Evolutionary conservation across 2,888 invertebrate species (phyloP).

Genomic region (Lutraria lutraria): DNA sequence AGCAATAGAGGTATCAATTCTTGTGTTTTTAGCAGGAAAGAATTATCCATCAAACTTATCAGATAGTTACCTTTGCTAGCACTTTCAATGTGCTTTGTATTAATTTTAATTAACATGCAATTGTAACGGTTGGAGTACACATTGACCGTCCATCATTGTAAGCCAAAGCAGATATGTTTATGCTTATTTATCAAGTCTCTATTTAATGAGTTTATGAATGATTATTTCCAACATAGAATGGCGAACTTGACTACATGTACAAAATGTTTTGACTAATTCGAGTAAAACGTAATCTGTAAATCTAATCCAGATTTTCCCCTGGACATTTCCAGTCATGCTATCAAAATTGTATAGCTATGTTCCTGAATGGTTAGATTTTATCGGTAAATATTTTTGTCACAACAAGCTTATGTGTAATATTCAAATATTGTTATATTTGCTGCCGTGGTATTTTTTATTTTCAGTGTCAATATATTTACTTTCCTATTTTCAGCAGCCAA

Average conservation of each 20-base stretch:
- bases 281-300: too few species aligned
- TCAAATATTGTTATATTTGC: not conserved
- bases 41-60: not conserved
- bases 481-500: conserved; percentile 80
- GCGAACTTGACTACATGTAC: too few species aligned
- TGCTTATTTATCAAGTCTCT: not conserved
- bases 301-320: not conserved
- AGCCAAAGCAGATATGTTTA: not conserved
- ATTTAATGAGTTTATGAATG: not conserved
- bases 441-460: not conserved
- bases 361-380: not conserved
- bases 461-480: not conserved
- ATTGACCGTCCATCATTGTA: not conserved
- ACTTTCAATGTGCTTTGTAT: too few species aligned
- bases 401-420: not conserved
- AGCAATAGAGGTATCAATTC: not conserved
- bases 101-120: too few species aligned
- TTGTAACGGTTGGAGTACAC: not conserved
- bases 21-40: not conserved
- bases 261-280: too few species aligned
- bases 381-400: not conserved
- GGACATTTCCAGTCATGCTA: not conserved
- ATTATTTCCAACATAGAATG: too few species aligned
- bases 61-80: not conserved
- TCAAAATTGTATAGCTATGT: not conserved